Percentiles rank a stretch among this genome's conserved stretches.
phyloP scores from a whole-genome alignment of 1,140 invertebrate genomes.

The Acarapis woodi region DNA sequence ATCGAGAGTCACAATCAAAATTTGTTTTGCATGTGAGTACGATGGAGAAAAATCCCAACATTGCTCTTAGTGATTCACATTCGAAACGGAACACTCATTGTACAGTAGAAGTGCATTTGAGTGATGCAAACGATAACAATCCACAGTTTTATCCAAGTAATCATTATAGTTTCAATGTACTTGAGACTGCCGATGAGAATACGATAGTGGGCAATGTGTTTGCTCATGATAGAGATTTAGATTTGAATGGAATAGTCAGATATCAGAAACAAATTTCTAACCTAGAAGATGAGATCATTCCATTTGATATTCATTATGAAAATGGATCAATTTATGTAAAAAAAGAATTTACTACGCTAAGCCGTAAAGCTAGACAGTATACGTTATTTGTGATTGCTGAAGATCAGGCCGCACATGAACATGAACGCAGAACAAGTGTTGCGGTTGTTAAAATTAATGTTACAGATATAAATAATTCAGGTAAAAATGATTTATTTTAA shows the following conservation, averaged over 20 bases:
- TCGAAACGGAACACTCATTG: constrained; percentile 7
- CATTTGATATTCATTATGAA: constrained; percentile 14
- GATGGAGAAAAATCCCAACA: constrained; percentile 14
- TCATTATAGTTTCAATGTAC: constrained; percentile 24
- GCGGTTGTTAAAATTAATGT: constrained; percentile 16
- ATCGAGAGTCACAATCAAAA: constrained; percentile 32
- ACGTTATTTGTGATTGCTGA: constrained; percentile 15
- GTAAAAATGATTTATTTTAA: too few species aligned
- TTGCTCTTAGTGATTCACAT: constrained; percentile 12
- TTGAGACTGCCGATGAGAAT: constrained; percentile 14
- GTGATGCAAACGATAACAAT: constrained; percentile 62
- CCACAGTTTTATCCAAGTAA: constrained; percentile 49
- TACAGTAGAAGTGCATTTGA: constrained; percentile 27
- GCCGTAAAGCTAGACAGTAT: constrained; percentile 12
- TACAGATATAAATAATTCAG: constrained; percentile 21
- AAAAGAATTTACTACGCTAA: constrained; percentile 10
- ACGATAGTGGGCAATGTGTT: constrained; percentile 13
- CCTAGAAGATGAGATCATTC: constrained; percentile 11
- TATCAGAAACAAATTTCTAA: constrained; percentile 20
- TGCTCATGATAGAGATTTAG: constrained; percentile 15
- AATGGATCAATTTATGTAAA: constrained; percentile 15
- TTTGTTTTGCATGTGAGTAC: constrained; percentile 12
- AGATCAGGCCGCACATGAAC: constrained; percentile 13
- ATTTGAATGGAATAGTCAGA: constrained; percentile 14
- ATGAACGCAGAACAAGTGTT: constrained; percentile 14